phyloP scores from a whole-genome alignment of 2,797 vertebrate species.

The Alectoris magna region DNA sequence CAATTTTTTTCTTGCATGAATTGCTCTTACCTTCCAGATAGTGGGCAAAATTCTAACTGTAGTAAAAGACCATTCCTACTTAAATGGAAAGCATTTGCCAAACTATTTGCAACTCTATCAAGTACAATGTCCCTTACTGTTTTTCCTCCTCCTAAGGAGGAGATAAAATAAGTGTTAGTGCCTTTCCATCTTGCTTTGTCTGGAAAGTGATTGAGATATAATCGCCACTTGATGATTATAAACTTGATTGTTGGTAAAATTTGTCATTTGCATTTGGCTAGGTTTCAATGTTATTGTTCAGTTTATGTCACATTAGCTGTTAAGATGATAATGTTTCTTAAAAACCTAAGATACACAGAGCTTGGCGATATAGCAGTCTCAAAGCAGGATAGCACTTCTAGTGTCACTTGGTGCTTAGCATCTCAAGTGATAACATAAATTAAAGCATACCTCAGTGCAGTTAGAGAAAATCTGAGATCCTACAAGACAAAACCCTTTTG shows the following conservation, averaged over 20 bases:
- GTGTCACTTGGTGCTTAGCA: background rate
- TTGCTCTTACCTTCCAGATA: background rate
- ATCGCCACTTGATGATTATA: background rate
- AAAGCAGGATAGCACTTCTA: background rate
- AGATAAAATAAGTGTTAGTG: background rate
- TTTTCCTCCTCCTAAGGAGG: background rate
- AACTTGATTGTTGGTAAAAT: background rate
- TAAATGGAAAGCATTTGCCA: background rate
- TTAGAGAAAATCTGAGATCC: background rate
- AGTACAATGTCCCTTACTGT: background rate
- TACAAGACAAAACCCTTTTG: constrained; percentile 4
- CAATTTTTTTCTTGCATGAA: background rate
- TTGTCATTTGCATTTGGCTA: background rate
- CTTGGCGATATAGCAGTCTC: background rate
- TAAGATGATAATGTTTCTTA: background rate
- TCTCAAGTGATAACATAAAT: background rate
- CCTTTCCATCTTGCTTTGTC: background rate
- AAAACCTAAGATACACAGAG: background rate
- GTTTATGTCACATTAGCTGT: background rate
- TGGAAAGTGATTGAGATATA: background rate
- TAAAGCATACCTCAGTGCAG: background rate
- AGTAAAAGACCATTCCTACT: background rate
- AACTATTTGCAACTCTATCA: background rate
- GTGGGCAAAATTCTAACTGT: background rate
- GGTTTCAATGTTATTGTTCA: background rate